A percentile compares a stretch with the other conserved stretches of the same genome.
Conservation (phyloP, 2,797 vertebrate genomes). For the Varecia variegata region DNA sequence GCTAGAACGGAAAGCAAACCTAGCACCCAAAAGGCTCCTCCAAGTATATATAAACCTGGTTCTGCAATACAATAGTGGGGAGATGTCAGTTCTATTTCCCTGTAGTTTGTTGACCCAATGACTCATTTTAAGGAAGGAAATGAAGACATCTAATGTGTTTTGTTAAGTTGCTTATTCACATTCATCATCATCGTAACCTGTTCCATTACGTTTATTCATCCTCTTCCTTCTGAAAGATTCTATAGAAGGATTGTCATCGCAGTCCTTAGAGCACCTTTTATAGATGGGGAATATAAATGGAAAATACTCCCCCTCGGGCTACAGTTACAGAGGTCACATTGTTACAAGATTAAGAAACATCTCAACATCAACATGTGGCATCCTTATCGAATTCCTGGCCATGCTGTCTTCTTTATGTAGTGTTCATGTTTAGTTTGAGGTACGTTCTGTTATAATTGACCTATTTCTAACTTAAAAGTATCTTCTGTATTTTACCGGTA, state of each 20-base stretch:
- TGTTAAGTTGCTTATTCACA: background rate
- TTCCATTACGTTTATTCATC: background rate
- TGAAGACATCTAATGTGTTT: background rate
- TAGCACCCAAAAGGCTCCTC: background rate
- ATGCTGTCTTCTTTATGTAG: background rate
- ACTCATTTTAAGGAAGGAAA: background rate
- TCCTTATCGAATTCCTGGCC: background rate
- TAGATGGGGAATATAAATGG: background rate
- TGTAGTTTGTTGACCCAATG: background rate
- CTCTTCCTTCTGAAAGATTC: background rate
- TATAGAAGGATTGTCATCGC: background rate
- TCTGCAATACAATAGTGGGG: background rate
- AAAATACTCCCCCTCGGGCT: background rate
- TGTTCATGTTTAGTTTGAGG: background rate
- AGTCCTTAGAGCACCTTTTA: background rate
- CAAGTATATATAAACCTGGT: background rate
- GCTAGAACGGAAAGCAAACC: background rate
- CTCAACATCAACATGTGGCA: background rate
- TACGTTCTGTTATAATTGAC: background rate
- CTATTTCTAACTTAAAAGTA: background rate
- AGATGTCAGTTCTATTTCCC: background rate
- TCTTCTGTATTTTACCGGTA: background rate
- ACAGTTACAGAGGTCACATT: background rate
- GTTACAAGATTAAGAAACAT: background rate
- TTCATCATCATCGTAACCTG: background rate